Percentiles rank a stretch among this genome's conserved stretches.
Conservation (phyloP, 1,140 invertebrate species). For the Hylaeus anthracinus region DNA sequence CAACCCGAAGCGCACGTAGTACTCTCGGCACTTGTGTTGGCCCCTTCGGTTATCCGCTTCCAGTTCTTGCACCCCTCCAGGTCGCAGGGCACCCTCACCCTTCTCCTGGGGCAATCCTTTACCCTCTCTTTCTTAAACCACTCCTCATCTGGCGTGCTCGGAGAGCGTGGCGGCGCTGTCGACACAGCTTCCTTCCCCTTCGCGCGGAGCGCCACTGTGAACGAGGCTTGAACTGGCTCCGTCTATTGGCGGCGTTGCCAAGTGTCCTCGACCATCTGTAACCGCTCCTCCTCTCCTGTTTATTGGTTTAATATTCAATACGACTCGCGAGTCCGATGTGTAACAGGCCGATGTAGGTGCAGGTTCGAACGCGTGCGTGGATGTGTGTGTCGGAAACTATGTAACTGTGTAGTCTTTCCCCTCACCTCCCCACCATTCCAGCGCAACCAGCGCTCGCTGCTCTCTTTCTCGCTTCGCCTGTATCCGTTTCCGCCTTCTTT, state of each 20-base stretch:
- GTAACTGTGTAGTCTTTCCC: constrained; percentile 38
- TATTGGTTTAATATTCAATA: constrained; percentile 73
- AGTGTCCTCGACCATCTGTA: constrained; percentile 69
- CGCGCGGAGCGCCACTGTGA: constrained; percentile 59
- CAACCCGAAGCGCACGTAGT: constrained; percentile 51
- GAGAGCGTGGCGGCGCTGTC: constrained; percentile 53
- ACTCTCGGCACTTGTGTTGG: constrained; percentile 60
- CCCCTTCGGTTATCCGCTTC: constrained; percentile 57
- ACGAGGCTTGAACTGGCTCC: constrained; percentile 62
- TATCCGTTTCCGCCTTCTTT: constrained; percentile 38
- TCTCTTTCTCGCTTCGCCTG: constrained; percentile 29
- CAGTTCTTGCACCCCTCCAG: constrained; percentile 57
- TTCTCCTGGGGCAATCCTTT: constrained; percentile 24
- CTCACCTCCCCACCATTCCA: background rate
- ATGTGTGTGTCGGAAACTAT: constrained; percentile 44
- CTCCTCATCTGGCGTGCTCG: constrained; percentile 52
- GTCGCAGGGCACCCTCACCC: constrained; percentile 37
- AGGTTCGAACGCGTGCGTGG: constrained; percentile 47
- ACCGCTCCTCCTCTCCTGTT: constrained; percentile 64
- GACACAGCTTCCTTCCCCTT: constrained; percentile 58
- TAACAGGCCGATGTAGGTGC: constrained; percentile 59
- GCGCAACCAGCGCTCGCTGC: background rate
- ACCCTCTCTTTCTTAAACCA: constrained; percentile 57
- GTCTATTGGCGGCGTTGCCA: constrained; percentile 68
- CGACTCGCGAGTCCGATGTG: constrained; percentile 63